A percentile compares a stretch with the other conserved stretches of the same genome.
phyloP scores from a whole-genome alignment of 2,888 invertebrate genomes.

The Drosophila kuntzei region DNA sequence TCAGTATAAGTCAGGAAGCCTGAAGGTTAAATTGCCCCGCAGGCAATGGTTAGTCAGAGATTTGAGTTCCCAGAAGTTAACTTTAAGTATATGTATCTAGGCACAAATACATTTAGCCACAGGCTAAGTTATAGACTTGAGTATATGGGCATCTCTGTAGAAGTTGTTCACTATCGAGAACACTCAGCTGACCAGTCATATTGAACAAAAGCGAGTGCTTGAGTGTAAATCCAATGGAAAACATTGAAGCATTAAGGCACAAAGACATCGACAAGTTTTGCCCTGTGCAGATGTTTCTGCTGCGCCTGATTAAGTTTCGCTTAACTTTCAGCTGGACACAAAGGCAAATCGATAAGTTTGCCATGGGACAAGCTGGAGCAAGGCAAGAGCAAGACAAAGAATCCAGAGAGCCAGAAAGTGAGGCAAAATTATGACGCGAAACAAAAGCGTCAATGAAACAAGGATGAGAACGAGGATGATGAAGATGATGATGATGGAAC shows the following conservation, averaged over 20 bases:
- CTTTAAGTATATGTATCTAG: not conserved
- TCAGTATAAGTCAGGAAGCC: not conserved
- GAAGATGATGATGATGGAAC: not conserved
- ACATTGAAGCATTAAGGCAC: slow-evolving; percentile 24
- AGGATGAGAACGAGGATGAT: no score
- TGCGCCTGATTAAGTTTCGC: slow-evolving; percentile 72
- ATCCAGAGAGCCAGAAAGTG: slow-evolving; percentile 5
- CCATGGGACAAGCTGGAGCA: slow-evolving; percentile 8
- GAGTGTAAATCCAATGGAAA: slow-evolving; percentile 43
- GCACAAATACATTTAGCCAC: not conserved
- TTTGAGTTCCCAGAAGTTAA: not conserved
- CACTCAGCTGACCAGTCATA: slow-evolving; percentile 19
- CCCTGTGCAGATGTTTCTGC: slow-evolving; percentile 43
- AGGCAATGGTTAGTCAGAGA: not conserved
- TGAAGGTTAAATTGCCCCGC: not conserved
- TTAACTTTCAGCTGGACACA: slow-evolving; percentile 43
- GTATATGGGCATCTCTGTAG: not conserved
- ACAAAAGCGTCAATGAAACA: slow-evolving; percentile 32
- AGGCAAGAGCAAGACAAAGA: not conserved
- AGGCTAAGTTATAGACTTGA: not conserved
- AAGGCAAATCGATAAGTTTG: slow-evolving; percentile 60
- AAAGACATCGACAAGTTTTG: slow-evolving; percentile 34
- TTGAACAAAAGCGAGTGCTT: slow-evolving; percentile 47
- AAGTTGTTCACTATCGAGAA: slow-evolving; percentile 1
- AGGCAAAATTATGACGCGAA: slow-evolving; percentile 37